Evolutionary conservation across 1,140 invertebrate genomes (phyloP).

Genomic region (Oscheius sp.): DNA sequence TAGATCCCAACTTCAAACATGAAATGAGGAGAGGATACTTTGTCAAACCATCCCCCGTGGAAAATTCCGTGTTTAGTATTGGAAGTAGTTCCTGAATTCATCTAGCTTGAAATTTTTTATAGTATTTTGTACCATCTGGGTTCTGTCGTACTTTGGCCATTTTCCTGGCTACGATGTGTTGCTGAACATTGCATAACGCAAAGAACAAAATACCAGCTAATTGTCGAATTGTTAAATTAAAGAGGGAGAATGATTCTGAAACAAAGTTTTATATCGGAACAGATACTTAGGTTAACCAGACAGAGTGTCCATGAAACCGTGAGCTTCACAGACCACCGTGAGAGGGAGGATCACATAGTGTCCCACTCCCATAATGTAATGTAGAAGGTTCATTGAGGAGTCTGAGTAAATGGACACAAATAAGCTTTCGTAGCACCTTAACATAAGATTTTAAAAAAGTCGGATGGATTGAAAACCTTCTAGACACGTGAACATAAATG

Average conservation of each 20-base stretch:
- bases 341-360: slow-evolving; percentile 74
- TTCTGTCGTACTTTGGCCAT: slow-evolving; percentile 25
- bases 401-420: slow-evolving; percentile 76
- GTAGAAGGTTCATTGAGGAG: slow-evolving; percentile 74
- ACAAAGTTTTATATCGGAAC: neutral
- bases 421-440: slow-evolving; percentile 72
- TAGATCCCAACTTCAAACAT: slow-evolving; percentile 80
- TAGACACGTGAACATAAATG: slow-evolving; percentile 62
- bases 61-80: slow-evolving; percentile 75
- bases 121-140: too few relatives aligned
- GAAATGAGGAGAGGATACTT: slow-evolving; percentile 77
- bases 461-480: too few relatives aligned
- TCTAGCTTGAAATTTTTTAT: too few relatives aligned
- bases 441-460: too few relatives aligned
- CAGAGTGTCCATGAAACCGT: slow-evolving; percentile 67
- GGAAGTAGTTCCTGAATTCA: slow-evolving; percentile 65
- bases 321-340: slow-evolving; percentile 71
- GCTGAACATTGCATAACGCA: slow-evolving; percentile 70
- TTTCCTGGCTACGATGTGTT: slow-evolving; percentile 68
- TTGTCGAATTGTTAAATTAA: slow-evolving; percentile 48
- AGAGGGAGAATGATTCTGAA: slow-evolving; percentile 12
- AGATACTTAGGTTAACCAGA: neutral
- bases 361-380: slow-evolving; percentile 73
- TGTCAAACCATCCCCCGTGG: slow-evolving; percentile 73
- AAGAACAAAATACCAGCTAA: slow-evolving; percentile 68